Percentiles rank a stretch among this genome's conserved stretches.
phyloP scores from a whole-genome alignment of 2,797 vertebrate genomes.

The Myripristis jacobus region DNA sequence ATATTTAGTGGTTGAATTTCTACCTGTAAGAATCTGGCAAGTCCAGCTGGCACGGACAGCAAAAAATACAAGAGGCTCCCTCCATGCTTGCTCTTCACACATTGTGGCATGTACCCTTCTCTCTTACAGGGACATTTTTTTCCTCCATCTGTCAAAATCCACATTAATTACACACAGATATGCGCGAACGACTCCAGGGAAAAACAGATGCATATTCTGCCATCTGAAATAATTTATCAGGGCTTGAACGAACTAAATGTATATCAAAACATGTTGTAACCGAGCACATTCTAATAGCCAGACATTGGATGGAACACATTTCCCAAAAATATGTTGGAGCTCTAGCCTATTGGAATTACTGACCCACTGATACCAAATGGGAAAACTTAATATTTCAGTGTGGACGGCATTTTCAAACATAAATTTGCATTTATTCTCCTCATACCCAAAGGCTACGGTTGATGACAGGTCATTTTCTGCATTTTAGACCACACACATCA shows the following conservation, averaged over 20 bases:
- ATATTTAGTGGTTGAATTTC: conserved; percentile 65
- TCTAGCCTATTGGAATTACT: conserved; percentile 37
- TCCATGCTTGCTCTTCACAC: conserved; percentile 85
- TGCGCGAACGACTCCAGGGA: conserved; percentile 83
- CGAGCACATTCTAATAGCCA: conserved; percentile 48
- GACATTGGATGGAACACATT: conserved; percentile 40
- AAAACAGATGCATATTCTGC: conserved; percentile 84
- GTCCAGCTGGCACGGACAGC: conserved; percentile 81
- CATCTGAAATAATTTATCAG: conserved; percentile 79
- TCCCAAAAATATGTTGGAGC: conserved; percentile 35
- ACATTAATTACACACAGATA: conserved; percentile 88
- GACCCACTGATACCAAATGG: conserved; percentile 31
- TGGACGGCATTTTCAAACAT: conserved; percentile 39
- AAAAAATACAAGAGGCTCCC: conserved; percentile 80
- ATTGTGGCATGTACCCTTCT: conserved; percentile 85
- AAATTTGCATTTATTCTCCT: conserved; percentile 30
- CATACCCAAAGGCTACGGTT: conserved; percentile 23
- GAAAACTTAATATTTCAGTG: conserved; percentile 35
- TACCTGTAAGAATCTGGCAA: conserved; percentile 81
- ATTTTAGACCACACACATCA: not conserved
- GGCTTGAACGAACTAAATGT: conserved; percentile 73
- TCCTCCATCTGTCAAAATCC: conserved; percentile 88
- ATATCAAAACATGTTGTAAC: conserved; percentile 71
- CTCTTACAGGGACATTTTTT: conserved; percentile 82
- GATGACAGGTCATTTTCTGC: conserved; percentile 21